These are phyloP conservation scores for Bradypodion pumilum DNA, from an alignment of 2,797 vertebrate species.

Conservation along the genomic window DNA sequence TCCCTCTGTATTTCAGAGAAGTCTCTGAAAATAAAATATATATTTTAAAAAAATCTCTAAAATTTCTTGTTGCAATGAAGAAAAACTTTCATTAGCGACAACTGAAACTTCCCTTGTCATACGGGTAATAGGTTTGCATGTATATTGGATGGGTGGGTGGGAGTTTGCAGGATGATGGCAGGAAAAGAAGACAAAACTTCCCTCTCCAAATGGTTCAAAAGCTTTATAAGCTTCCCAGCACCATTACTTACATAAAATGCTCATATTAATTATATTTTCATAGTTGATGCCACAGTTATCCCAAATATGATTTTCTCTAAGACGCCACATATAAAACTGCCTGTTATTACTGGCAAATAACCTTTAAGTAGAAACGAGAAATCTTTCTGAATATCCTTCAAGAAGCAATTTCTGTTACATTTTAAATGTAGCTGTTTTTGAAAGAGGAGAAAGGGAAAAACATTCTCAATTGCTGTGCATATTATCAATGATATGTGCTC, in stretches of 20 bases:
- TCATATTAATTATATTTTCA: background rate
- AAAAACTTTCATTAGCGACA: background rate
- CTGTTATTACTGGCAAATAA: background rate
- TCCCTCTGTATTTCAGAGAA: too few species aligned
- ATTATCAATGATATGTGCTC: background rate
- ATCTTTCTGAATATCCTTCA: background rate
- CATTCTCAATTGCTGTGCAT: background rate
- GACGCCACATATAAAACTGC: background rate
- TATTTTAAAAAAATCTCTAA: background rate
- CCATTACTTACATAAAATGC: background rate
- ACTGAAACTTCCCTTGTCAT: background rate
- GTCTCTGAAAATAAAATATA: background rate
- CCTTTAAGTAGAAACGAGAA: background rate
- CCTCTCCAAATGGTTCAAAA: background rate
- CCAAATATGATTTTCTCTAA: background rate
- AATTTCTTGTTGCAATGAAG: background rate
- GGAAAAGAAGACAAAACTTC: background rate
- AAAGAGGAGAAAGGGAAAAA: background rate
- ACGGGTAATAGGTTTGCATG: background rate
- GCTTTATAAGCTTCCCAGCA: background rate
- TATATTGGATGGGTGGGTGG: background rate
- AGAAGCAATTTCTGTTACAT: constrained; percentile 9
- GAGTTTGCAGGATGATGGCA: background rate
- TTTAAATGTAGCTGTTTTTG: background rate
- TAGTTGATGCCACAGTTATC: background rate